Conservation (phyloP, 2,797 vertebrate species). For the Cyclopterus lumpus region DNA sequence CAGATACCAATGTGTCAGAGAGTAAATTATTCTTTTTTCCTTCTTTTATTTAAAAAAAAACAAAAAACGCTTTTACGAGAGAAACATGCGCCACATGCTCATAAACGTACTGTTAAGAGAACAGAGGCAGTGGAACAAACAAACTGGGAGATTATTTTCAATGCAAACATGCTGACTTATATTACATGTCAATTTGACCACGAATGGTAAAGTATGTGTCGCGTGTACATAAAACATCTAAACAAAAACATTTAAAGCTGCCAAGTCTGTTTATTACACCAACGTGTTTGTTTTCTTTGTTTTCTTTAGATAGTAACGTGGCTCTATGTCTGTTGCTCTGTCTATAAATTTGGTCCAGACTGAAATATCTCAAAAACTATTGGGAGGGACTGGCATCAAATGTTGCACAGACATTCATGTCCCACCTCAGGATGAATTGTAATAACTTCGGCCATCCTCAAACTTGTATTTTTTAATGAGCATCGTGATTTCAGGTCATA, state of each 20-base stretch:
- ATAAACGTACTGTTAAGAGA: neutral
- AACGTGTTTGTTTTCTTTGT: neutral
- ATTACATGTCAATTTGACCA: neutral
- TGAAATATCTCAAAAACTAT: neutral
- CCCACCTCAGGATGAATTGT: neutral
- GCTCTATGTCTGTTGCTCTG: neutral
- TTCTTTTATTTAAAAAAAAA: neutral
- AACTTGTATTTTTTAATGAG: neutral
- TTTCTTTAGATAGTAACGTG: neutral
- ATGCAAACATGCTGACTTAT: neutral
- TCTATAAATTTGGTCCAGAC: neutral
- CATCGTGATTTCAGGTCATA: neutral
- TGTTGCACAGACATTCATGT: neutral
- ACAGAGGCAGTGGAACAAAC: slow-evolving; percentile 9
- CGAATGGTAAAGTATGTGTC: neutral
- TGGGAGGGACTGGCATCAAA: neutral
- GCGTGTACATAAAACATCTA: neutral
- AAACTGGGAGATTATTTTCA: neutral
- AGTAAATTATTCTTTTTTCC: slow-evolving; percentile 7
- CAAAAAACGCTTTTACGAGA: neutral
- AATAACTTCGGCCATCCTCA: neutral
- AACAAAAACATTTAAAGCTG: neutral
- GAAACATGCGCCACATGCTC: neutral
- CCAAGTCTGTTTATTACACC: neutral
- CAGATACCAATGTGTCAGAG: slow-evolving; percentile 20